phyloP scores from a whole-genome alignment of 2,113 vertebrate species.

The Gobio gobio region DNA sequence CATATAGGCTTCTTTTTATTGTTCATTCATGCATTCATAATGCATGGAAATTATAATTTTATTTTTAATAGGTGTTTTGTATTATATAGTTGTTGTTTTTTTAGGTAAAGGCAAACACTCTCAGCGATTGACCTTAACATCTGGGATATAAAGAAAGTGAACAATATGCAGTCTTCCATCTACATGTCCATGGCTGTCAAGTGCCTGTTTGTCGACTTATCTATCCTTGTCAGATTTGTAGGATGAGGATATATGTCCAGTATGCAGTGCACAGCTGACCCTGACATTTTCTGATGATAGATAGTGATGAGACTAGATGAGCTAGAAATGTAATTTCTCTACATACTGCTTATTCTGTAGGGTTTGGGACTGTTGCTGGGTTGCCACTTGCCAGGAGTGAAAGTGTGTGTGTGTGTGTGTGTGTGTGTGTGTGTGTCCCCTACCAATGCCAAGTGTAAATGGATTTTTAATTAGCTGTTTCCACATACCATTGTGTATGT shows the following conservation, averaged over 20 bases:
- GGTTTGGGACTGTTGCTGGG: slow-evolving; percentile 10
- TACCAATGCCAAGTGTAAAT: slow-evolving; percentile 16
- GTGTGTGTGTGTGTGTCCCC: not conserved
- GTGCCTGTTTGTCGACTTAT: not conserved
- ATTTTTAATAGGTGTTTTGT: too few relatives aligned
- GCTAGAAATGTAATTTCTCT: slow-evolving; percentile 4
- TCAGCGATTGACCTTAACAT: not conserved
- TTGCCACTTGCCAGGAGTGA: not conserved
- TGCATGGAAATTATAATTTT: too few relatives aligned
- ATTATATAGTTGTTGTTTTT: not conserved
- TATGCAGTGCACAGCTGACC: slow-evolving; percentile 4
- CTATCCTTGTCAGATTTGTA: slow-evolving; percentile 3
- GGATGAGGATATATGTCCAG: not conserved
- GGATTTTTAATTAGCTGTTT: slow-evolving; percentile 46
- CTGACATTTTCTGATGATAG: not conserved
- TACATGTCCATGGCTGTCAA: not conserved
- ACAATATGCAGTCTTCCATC: not conserved
- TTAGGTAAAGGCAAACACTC: not conserved
- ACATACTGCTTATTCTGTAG: not conserved
- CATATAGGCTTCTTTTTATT: not conserved
- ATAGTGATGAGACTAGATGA: not conserved
- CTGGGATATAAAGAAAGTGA: not conserved
- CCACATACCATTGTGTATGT: slow-evolving; percentile 31
- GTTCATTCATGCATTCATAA: too few relatives aligned
- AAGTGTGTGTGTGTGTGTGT: not conserved